Evolutionary conservation across 2,888 invertebrate species (phyloP).

Genomic region (Onthophagus sagittarius): DNA sequence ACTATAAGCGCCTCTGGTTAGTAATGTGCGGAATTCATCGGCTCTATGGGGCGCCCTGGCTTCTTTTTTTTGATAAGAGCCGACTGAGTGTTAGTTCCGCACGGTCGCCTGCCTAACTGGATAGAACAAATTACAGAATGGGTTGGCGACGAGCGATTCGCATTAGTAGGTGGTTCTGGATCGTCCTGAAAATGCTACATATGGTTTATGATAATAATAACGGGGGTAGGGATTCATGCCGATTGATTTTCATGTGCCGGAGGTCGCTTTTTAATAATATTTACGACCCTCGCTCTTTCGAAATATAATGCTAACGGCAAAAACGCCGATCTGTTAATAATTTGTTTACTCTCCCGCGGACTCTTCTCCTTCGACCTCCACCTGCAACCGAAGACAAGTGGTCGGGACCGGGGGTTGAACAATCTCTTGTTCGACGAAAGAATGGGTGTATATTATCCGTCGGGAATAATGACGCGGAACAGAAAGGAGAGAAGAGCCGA

Average conservation of each 20-base stretch:
- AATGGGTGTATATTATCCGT: constrained; percentile 11
- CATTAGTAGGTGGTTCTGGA: constrained; percentile 30
- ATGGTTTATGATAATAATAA: neutral
- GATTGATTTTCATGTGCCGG: neutral
- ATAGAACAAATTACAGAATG: constrained; percentile 47
- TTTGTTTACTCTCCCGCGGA: neutral
- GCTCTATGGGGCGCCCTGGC: constrained; percentile 27
- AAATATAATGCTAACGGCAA: neutral
- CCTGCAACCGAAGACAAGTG: neutral
- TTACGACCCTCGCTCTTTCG: constrained; percentile 21
- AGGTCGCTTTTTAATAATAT: neutral
- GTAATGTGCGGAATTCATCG: constrained; percentile 36
- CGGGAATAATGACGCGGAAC: constrained; percentile 11
- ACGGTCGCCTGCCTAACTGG: constrained; percentile 48
- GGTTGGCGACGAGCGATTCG: constrained; percentile 24
- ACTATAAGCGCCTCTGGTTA: constrained; percentile 39
- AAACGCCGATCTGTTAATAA: neutral
- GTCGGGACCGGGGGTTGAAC: neutral
- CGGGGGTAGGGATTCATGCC: neutral
- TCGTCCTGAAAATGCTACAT: neutral
- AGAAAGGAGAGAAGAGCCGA: constrained; percentile 11
- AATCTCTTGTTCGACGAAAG: neutral
- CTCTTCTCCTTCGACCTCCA: neutral
- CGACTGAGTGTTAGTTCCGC: constrained; percentile 44
- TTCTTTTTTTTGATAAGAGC: constrained; percentile 40